Evolutionary conservation across 1,140 invertebrate genomes (phyloP).

Genomic region (Calliopsis andreniformis): DNA sequence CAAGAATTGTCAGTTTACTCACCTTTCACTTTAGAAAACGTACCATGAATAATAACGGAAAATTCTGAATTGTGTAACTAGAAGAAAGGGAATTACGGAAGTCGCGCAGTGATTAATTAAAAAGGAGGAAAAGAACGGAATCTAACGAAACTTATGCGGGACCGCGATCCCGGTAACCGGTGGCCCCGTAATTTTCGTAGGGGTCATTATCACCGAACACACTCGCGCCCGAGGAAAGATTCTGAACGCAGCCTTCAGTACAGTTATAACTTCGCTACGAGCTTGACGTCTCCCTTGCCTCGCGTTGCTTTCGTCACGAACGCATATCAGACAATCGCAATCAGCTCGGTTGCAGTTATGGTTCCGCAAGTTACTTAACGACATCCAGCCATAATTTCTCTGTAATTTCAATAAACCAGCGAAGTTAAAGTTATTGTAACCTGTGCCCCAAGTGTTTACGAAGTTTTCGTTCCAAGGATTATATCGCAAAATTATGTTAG

Average conservation of each 20-base stretch:
- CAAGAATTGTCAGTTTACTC: too few relatives aligned
- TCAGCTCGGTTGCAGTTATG: slow-evolving; percentile 7
- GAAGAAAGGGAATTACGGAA: not conserved
- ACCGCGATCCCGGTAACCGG: slow-evolving; percentile 13
- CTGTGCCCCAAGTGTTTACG: not conserved
- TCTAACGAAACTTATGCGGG: slow-evolving; percentile 45
- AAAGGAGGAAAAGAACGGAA: slow-evolving; percentile 6
- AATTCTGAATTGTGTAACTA: not conserved
- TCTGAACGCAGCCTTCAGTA: slow-evolving; percentile 66
- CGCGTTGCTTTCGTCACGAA: slow-evolving; percentile 22
- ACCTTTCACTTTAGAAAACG: too few relatives aligned
- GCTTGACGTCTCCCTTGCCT: slow-evolving; percentile 55
- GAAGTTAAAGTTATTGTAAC: not conserved
- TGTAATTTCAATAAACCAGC: too few relatives aligned
- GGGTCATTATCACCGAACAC: slow-evolving; percentile 69
- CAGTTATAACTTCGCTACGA: slow-evolving; percentile 72
- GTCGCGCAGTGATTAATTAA: not conserved
- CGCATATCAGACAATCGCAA: slow-evolving; percentile 10
- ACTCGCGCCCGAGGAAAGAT: slow-evolving; percentile 58
- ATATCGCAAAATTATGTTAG: too few relatives aligned
- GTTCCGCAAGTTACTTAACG: too few relatives aligned
- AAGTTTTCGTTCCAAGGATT: too few relatives aligned
- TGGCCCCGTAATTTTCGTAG: slow-evolving; percentile 63
- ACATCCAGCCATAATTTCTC: too few relatives aligned
- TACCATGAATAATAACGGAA: too few relatives aligned